phyloP scores from a whole-genome alignment of 64 coral and sea anemone genomes.

The Acropora tenuis region DNA sequence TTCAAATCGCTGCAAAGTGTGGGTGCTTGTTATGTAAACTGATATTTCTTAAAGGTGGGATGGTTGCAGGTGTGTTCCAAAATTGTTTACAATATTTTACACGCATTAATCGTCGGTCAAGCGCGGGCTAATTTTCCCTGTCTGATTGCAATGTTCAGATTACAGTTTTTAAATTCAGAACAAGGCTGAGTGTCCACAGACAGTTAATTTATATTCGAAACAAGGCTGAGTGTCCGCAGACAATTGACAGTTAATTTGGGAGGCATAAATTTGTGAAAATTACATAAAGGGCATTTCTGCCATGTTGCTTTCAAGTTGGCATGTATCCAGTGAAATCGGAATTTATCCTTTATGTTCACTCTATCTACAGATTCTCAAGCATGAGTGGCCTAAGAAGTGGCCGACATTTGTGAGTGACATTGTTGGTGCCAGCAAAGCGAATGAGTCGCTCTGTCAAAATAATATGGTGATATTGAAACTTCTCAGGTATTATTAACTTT shows the following conservation, averaged over 20 bases:
- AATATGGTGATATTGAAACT: conserved; percentile 98
- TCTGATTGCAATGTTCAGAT: not conserved
- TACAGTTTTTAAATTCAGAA: not conserved
- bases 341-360: not conserved
- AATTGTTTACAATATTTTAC: not conserved
- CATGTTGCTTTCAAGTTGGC: not conserved
- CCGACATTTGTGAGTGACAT: conserved; percentile 95
- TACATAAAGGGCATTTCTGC: not conserved
- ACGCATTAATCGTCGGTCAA: not conserved
- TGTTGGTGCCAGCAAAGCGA: conserved; percentile 98
- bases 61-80: not conserved
- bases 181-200: not conserved
- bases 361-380: conserved; percentile 85
- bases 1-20: not conserved
- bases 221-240: not conserved
- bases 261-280: not conserved
- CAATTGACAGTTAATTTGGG: not conserved
- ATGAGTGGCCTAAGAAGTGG: conserved; percentile 99
- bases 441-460: conserved; percentile 97
- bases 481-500: conserved; percentile 67
- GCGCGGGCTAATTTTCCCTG: not conserved
- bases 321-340: not conserved
- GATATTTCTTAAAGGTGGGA: not conserved
- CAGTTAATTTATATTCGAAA: not conserved
- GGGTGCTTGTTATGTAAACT: not conserved